phyloP scores from a whole-genome alignment of 2,888 invertebrate species.

The Eupithecia tripunctaria region DNA sequence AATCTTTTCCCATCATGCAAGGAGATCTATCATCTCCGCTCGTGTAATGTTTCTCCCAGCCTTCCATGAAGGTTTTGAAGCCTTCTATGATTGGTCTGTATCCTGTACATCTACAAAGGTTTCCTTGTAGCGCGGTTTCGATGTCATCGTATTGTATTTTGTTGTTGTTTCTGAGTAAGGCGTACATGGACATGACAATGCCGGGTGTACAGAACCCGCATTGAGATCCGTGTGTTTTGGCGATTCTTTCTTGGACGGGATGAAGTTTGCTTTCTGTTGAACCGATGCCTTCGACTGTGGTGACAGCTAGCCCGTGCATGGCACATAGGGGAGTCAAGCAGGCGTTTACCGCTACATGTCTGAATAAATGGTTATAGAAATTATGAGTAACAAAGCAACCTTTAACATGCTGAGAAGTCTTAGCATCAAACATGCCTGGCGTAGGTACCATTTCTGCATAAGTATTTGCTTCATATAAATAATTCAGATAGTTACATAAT shows the following conservation, averaged over 20 bases:
- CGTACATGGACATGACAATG: slow-evolving; percentile 98
- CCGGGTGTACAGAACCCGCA: slow-evolving; percentile 98
- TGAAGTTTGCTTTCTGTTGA: slow-evolving; percentile 91
- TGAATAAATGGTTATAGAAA: slow-evolving; percentile 56
- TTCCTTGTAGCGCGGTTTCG: slow-evolving; percentile 92
- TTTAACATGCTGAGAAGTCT: background rate
- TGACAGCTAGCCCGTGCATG: slow-evolving; percentile 94
- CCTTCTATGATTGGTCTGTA: slow-evolving; percentile 97
- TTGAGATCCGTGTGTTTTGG: slow-evolving; percentile 96
- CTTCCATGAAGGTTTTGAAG: slow-evolving; percentile 92
- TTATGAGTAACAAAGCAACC: background rate
- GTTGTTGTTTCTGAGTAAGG: slow-evolving; percentile 89
- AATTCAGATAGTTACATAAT: too few relatives aligned
- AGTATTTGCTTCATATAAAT: background rate
- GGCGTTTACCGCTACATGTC: slow-evolving; percentile 94
- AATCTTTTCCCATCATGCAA: slow-evolving; percentile 87
- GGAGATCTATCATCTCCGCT: slow-evolving; percentile 49
- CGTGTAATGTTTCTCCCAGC: slow-evolving; percentile 84
- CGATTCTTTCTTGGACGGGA: slow-evolving; percentile 94
- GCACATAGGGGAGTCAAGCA: slow-evolving; percentile 95
- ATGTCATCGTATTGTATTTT: slow-evolving; percentile 90
- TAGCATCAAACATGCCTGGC: background rate
- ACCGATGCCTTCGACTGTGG: slow-evolving; percentile 97
- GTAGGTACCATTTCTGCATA: background rate
- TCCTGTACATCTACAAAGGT: slow-evolving; percentile 96